phyloP scores from a whole-genome alignment of 1,140 invertebrate species.

The Aphaenogaster ashmeadi region DNA sequence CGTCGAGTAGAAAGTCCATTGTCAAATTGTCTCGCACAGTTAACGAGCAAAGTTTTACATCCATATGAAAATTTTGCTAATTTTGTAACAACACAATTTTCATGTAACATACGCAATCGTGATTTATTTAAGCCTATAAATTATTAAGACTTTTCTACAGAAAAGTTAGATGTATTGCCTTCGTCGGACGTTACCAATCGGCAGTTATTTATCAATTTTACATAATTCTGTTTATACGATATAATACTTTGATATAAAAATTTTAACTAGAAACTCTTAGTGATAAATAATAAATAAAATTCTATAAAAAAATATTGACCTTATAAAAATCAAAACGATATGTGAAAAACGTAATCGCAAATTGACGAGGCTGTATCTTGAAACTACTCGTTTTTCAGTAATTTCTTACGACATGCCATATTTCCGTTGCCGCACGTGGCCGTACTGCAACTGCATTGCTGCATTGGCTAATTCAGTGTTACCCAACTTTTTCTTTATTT shows the following conservation, averaged over 20 bases:
- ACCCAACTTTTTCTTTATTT: not conserved
- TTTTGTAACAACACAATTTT: not conserved
- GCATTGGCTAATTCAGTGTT: not conserved
- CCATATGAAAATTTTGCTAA: not conserved
- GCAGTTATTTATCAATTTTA: not conserved
- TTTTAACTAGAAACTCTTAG: not conserved
- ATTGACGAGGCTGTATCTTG: not conserved
- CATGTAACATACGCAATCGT: not conserved
- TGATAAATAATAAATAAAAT: not conserved
- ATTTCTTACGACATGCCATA: conserved; percentile 31
- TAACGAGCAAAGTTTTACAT: not conserved
- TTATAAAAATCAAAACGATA: not conserved
- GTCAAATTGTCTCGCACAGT: not conserved
- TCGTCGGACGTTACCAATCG: not conserved
- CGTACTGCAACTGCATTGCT: not conserved
- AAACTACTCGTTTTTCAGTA: conserved; percentile 17
- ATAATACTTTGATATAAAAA: not conserved
- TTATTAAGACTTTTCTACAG: not conserved
- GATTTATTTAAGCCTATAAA: not conserved
- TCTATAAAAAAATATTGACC: not conserved
- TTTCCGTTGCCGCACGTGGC: conserved; percentile 20
- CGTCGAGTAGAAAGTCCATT: conserved; percentile 5
- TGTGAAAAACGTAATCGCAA: not conserved
- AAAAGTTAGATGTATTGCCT: not conserved
- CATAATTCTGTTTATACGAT: not conserved